phyloP scores from a whole-genome alignment of 2,888 invertebrate species.

The Lysandra bellargus region DNA sequence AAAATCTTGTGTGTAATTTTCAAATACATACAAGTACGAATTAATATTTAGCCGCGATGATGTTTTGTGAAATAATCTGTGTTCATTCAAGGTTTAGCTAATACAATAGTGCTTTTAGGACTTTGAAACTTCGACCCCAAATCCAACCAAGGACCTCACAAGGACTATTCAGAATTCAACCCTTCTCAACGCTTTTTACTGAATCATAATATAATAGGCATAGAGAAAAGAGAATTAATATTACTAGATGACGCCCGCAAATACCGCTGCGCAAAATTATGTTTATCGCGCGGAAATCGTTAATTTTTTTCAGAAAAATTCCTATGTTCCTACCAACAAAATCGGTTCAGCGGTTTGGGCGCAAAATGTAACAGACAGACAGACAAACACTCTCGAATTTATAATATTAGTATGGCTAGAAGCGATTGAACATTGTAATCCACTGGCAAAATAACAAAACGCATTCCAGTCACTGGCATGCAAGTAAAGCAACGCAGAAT shows the following conservation, averaged over 20 bases:
- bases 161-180: background rate
- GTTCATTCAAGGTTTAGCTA: background rate
- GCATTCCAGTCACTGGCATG: background rate
- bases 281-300: no score
- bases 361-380: no score
- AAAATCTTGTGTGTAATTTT: background rate
- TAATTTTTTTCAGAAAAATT: background rate
- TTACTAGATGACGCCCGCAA: background rate
- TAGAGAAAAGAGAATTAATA: background rate
- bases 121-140: slow-evolving; percentile 17
- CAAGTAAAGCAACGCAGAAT: background rate
- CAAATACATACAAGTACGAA: background rate
- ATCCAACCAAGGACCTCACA: background rate
- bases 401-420: background rate
- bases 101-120: slow-evolving; percentile 11
- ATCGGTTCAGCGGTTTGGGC: background rate
- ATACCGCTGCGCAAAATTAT: no score
- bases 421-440: background rate
- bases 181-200: background rate
- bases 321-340: background rate
- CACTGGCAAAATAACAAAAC: background rate
- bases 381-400: background rate
- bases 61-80: background rate
- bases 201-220: background rate
- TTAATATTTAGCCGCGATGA: background rate